phyloP scores from a whole-genome alignment of 2,797 vertebrate genomes.

The Micrastur ruficollis region DNA sequence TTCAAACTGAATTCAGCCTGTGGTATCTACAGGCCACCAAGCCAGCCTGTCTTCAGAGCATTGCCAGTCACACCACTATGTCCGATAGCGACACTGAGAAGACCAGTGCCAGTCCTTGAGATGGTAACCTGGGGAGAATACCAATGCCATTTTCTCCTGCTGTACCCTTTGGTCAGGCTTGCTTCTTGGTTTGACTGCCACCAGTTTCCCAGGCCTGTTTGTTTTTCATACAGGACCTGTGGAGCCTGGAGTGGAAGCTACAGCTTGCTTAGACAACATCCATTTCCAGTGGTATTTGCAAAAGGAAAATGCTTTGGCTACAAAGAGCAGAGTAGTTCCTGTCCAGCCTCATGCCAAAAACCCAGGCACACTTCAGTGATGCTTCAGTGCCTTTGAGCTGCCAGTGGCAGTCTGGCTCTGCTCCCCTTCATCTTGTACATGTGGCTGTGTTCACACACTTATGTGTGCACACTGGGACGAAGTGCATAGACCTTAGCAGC shows the following conservation, averaged over 20 bases:
- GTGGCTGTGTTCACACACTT: fast-evolving
- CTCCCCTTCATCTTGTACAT: fast-evolving
- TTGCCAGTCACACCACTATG: neutral
- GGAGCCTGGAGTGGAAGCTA: neutral
- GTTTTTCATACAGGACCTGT: neutral
- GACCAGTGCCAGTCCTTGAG: neutral
- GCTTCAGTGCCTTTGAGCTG: neutral
- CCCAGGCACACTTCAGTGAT: neutral
- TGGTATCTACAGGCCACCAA: neutral
- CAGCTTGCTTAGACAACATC: neutral
- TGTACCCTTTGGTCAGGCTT: neutral
- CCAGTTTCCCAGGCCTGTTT: neutral
- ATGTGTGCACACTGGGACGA: neutral
- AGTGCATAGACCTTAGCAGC: neutral
- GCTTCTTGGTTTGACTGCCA: neutral
- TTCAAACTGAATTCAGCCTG: neutral
- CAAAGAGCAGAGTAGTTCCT: neutral
- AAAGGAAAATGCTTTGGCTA: neutral
- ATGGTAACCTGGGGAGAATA: neutral
- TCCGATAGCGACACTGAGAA: neutral
- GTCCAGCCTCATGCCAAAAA: neutral
- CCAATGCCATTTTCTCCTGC: fast-evolving
- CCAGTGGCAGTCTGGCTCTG: neutral
- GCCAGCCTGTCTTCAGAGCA: neutral
- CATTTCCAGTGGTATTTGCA: neutral